Percentiles rank a stretch among this genome's conserved stretches.
phyloP scores from a whole-genome alignment of 2,113 vertebrate genomes.

The Chaetodon trifascialis region DNA sequence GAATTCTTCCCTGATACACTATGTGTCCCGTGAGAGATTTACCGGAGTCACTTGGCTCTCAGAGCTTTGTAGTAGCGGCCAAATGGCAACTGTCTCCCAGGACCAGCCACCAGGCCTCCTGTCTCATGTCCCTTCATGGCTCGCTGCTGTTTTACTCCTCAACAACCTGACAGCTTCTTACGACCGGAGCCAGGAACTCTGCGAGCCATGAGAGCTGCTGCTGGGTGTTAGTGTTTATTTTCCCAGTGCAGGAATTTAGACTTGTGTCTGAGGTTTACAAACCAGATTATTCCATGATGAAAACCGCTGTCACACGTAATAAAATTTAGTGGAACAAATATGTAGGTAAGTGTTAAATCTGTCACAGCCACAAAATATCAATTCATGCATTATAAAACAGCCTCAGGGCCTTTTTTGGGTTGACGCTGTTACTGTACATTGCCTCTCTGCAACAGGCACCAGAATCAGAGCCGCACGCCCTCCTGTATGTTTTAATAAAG shows the following conservation, averaged over 20 bases:
- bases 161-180: constrained; percentile 51
- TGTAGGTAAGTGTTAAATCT: constrained; percentile 56
- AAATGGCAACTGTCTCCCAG: constrained; percentile 59
- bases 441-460: neutral
- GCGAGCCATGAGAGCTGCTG: constrained; percentile 27
- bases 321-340: constrained; percentile 45
- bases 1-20: constrained; percentile 23
- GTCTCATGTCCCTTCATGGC: constrained; percentile 68
- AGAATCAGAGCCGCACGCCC: neutral
- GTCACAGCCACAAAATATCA: constrained; percentile 14
- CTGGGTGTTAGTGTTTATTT: constrained; percentile 68
- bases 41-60: constrained; percentile 16
- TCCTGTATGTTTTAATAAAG: constrained; percentile 9
- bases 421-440: neutral
- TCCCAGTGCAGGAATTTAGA: constrained; percentile 62
- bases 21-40: constrained; percentile 54
- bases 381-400: neutral
- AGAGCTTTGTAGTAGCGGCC: constrained; percentile 55
- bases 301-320: constrained; percentile 58
- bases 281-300: constrained; percentile 66
- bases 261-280: constrained; percentile 54
- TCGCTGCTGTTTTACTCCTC: constrained; percentile 49
- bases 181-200: constrained; percentile 49
- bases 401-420: constrained; percentile 29
- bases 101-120: constrained; percentile 32